Evolutionary conservation across 1,140 invertebrate genomes (phyloP).

Genomic region (Danaus melanippus): DNA sequence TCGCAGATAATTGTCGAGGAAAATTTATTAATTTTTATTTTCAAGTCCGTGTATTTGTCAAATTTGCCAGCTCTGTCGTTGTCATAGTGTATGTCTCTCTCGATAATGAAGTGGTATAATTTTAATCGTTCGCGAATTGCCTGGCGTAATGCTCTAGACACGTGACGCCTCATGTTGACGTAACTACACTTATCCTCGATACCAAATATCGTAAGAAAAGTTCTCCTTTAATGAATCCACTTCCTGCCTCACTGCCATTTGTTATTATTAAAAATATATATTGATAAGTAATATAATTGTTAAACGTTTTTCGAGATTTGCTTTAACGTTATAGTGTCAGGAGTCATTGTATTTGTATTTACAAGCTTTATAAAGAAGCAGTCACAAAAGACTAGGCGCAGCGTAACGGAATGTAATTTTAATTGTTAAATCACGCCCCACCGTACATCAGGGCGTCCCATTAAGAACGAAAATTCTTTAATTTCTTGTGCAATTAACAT

Average conservation of each 20-base stretch:
- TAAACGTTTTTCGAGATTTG: no score
- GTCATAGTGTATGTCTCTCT: constrained; percentile 35
- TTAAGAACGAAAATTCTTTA: constrained; percentile 67
- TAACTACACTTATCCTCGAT: constrained; percentile 17
- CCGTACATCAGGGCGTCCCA: constrained; percentile 45
- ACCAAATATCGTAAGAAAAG: not conserved
- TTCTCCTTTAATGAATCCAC: no score
- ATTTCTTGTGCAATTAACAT: constrained; percentile 65
- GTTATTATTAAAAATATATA: no score
- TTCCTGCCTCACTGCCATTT: no score
- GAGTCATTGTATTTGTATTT: no score
- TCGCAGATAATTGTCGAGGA: not conserved
- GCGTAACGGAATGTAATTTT: constrained; percentile 1
- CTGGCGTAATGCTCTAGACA: constrained; percentile 49
- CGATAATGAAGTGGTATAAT: constrained; percentile 65
- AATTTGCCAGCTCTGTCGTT: constrained; percentile 17
- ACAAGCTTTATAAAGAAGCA: no score
- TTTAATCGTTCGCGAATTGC: constrained; percentile 66
- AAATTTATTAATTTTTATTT: not conserved
- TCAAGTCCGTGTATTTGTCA: not conserved
- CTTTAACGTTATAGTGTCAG: no score
- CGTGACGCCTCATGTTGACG: constrained; percentile 47
- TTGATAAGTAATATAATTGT: no score
- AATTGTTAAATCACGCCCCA: constrained; percentile 28
- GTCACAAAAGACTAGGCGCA: no score